Evolutionary conservation across 2,888 invertebrate species (phyloP), one percentile per base, ranked within the genome.

Genomic region (Chrysopilus asiliformis): DNA sequence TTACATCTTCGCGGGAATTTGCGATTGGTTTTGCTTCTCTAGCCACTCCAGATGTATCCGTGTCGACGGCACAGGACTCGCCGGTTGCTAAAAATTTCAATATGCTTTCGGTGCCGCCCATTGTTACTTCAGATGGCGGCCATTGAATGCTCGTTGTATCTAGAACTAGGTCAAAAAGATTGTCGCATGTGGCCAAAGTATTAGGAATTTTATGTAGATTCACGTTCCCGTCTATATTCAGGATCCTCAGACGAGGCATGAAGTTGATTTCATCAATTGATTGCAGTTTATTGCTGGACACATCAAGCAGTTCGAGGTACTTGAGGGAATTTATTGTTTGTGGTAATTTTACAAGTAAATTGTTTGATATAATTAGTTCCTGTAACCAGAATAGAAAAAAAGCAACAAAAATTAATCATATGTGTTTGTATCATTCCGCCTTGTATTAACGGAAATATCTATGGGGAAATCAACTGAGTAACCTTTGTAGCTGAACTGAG

Each of bases 311-410:
- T 57, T 70, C 68, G 43, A 87, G 66, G 45, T 70, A 69, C 44
- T 64, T 63, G 49, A 86, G 63, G 42, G 66, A 61, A 47, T 75
- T 71, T 51, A 87, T 70, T 44, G 71, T 68, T 40, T 74, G 71
- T 43, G 86, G 84, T 55, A 89, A 63, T 49, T 64, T 63, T 53
- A 72, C 73, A 39, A 87, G 57, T 43, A 68, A 67, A 68, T 87
- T 87, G 52, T 76, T 68, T 53, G 77, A 77, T 44, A 83, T 49
- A 64, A 83, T 74, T 41, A 87, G 63, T 57, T 84, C 81, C 77
- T 78, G 4, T 30, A 25, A 4, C 25, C 30, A 14, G n/a, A 30
- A 30, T 14, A 17, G 16, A 31, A 31, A 31, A 32, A 28, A 20
- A 27, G 30, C 24, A 25, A 37, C 28, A 9, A 25, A 26, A 24